phyloP scores from a whole-genome alignment of 2,113 vertebrate species.

The Meleagris gallopavo region DNA sequence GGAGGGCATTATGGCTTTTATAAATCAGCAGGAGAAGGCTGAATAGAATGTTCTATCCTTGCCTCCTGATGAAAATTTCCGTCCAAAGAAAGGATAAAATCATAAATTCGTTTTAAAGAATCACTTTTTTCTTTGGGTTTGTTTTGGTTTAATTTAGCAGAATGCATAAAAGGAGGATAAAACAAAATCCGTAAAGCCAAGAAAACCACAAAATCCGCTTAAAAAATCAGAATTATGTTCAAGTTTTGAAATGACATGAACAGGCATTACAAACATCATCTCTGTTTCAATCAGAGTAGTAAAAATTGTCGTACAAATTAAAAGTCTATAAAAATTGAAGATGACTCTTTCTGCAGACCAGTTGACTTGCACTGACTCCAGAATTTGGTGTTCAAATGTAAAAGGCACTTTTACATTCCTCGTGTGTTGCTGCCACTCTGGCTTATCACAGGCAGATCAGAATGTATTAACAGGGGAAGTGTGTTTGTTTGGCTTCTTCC shows the following conservation, averaged over 20 bases:
- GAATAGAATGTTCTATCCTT: slow-evolving; percentile 57
- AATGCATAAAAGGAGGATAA: slow-evolving; percentile 52
- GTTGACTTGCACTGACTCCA: not conserved
- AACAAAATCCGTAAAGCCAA: slow-evolving; percentile 40
- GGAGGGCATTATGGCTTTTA: slow-evolving; percentile 50
- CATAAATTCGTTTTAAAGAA: slow-evolving; percentile 64
- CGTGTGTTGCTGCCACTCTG: not conserved
- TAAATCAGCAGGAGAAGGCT: slow-evolving; percentile 60
- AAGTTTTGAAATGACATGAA: slow-evolving; percentile 53
- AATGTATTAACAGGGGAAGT: not conserved
- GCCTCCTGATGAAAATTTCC: slow-evolving; percentile 56
- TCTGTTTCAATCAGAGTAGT: slow-evolving; percentile 18
- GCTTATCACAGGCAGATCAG: not conserved
- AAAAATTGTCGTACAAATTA: slow-evolving; percentile 43
- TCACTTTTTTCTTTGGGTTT: slow-evolving; percentile 40
- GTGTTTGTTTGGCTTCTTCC: not conserved
- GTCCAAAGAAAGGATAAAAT: slow-evolving; percentile 64
- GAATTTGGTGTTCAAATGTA: not conserved
- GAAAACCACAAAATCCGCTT: slow-evolving; percentile 68
- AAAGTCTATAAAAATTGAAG: slow-evolving; percentile 38
- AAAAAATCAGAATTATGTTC: slow-evolving; percentile 59
- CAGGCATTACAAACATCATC: slow-evolving; percentile 13
- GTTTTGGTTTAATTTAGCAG: slow-evolving; percentile 67
- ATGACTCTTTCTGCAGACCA: not conserved
- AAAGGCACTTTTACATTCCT: not conserved